These are phyloP conservation scores for Equus przewalskii DNA, from an alignment of 2,113 vertebrate species.

Conservation along the genomic window DNA sequence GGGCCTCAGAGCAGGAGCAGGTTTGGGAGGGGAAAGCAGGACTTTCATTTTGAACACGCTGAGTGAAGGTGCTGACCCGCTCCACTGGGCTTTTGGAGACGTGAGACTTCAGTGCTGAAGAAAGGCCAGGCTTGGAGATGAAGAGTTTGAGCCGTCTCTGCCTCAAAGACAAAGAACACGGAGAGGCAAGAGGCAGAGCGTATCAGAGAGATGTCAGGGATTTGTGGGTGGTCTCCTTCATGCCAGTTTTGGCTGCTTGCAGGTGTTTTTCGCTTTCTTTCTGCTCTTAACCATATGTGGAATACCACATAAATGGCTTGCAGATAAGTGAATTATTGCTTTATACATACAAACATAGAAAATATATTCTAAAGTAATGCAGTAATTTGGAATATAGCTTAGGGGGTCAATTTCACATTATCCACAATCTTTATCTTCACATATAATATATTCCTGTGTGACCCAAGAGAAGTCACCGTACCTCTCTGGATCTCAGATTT, in stretches of 20 bases:
- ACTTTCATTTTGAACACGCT: constrained; percentile 66
- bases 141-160: neutral
- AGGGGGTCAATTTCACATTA: constrained; percentile 20
- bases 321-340: neutral
- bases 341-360: neutral
- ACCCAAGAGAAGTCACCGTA: neutral
- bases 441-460: neutral
- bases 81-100: neutral
- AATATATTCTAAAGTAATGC: constrained; percentile 24
- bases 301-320: neutral
- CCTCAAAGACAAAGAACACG: neutral
- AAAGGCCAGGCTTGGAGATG: neutral
- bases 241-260: neutral
- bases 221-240: neutral
- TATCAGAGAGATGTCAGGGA: neutral
- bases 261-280: neutral
- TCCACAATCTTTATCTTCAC: neutral
- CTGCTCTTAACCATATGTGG: neutral
- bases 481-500: constrained; percentile 16
- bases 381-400: neutral
- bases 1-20: constrained; percentile 16
- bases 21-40: neutral
- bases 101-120: neutral
- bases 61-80: constrained; percentile 4
- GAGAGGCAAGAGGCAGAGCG: constrained; percentile 8